Conservation (phyloP, 2,888 invertebrate species). For the Philhelius pedissequus region DNA sequence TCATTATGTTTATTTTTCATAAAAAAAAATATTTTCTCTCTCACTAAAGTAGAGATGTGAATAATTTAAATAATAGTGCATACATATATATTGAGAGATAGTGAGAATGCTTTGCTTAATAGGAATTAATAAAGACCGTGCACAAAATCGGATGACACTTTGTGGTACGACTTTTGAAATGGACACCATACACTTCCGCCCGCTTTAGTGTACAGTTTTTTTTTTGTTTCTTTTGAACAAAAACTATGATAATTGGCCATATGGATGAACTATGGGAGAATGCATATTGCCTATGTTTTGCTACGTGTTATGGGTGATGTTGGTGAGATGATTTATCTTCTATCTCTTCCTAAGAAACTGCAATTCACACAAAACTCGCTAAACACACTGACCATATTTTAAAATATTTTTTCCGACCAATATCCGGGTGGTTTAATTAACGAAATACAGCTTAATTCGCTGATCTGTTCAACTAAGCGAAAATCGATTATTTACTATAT, state of each 20-base stretch:
- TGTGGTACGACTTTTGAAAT: slow-evolving; percentile 46
- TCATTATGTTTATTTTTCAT: slow-evolving; percentile 43
- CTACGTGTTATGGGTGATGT: no score
- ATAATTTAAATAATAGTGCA: not conserved
- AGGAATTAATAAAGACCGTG: slow-evolving; percentile 33
- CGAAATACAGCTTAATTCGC: no score
- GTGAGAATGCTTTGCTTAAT: not conserved
- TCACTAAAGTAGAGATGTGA: not conserved
- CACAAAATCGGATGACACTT: slow-evolving; percentile 52
- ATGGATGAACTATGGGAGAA: not conserved
- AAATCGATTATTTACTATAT: no score
- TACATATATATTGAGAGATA: not conserved
- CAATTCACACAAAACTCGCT: no score
- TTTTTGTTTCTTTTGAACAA: not conserved
- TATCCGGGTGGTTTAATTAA: no score
- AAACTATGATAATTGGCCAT: not conserved
- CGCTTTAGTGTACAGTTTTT: not conserved
- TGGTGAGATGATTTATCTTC: no score
- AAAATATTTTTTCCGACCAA: no score
- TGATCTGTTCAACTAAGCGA: no score
- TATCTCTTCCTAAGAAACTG: no score
- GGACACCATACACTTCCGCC: slow-evolving; percentile 54
- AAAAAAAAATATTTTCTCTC: not conserved
- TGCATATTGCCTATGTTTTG: not conserved
- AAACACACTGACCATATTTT: no score